phyloP scores from a whole-genome alignment of 2,888 invertebrate genomes.

The Nymphalis polychloros region DNA sequence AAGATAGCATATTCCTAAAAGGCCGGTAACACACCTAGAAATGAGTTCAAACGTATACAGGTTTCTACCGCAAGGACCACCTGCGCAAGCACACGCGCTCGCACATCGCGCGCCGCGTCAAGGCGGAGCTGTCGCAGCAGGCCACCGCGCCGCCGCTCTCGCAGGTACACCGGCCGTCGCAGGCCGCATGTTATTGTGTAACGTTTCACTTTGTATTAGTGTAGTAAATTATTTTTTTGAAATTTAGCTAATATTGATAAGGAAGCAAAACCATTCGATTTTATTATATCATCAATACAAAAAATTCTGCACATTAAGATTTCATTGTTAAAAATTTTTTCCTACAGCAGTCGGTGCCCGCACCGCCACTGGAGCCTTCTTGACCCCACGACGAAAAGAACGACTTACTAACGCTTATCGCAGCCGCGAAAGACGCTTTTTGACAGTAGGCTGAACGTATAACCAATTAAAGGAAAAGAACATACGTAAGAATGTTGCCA shows the following conservation, averaged over 20 bases:
- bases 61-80: slow-evolving; percentile 94
- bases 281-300: no score
- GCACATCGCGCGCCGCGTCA: slow-evolving; percentile 91
- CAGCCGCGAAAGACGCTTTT: slow-evolving; percentile 68
- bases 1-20: no score
- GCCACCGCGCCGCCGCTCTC: slow-evolving; percentile 59
- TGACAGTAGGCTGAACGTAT: slow-evolving; percentile 43
- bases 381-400: slow-evolving; percentile 70
- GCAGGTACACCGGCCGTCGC: slow-evolving; percentile 32
- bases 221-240: no score
- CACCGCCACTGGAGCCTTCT: slow-evolving; percentile 59
- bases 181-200: no score
- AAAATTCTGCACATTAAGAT: no score
- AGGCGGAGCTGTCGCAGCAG: slow-evolving; percentile 89
- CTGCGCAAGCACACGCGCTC: slow-evolving; percentile 92
- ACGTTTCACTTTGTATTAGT: not conserved
- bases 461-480: not conserved
- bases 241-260: no score
- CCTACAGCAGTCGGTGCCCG: slow-evolving; percentile 46
- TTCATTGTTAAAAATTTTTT: slow-evolving; percentile 18
- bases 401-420: slow-evolving; percentile 70
- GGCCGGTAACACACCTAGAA: no score
- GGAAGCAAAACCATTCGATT: no score
- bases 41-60: slow-evolving; percentile 48
- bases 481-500: not conserved